phyloP scores from a whole-genome alignment of 2,797 vertebrate genomes.

The Pipistrellus nathusii region DNA sequence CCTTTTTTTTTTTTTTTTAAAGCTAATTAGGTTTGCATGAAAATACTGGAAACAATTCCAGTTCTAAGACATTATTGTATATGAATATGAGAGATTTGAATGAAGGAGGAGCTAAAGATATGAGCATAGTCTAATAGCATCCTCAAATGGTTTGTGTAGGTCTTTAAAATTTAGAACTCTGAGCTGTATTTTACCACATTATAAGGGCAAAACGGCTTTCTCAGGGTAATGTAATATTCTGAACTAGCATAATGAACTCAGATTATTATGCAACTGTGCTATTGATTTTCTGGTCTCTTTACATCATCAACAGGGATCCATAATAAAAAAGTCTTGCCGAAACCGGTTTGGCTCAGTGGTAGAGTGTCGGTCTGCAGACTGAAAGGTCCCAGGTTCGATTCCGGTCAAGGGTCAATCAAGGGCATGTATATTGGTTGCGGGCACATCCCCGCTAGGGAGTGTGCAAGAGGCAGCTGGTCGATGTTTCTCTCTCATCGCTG shows the following conservation, averaged over 20 bases:
- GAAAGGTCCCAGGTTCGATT: too few relatives aligned
- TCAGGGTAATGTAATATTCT: not conserved
- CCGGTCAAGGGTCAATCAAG: too few relatives aligned
- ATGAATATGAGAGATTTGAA: not conserved
- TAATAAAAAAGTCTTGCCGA: not conserved
- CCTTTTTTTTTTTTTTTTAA: not conserved
- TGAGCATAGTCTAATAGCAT: not conserved
- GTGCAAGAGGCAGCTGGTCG: too few relatives aligned
- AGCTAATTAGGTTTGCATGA: not conserved
- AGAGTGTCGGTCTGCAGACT: too few relatives aligned
- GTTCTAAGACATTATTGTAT: not conserved
- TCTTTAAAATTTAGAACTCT: not conserved
- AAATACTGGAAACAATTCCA: not conserved
- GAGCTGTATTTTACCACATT: not conserved
- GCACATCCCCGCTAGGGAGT: too few relatives aligned
- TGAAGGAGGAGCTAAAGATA: not conserved
- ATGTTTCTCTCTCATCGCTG: too few relatives aligned
- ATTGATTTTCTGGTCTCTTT: not conserved
- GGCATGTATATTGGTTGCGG: too few relatives aligned
- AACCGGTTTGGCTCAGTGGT: too few relatives aligned
- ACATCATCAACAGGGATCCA: not conserved
- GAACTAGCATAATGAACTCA: not conserved
- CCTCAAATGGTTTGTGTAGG: not conserved
- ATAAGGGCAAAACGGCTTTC: not conserved
- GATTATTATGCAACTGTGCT: not conserved